Base-by-base conservation (phyloP, 53 echinoderm and acorn worm genomes). In the Paracentrotus lividus region DNA sequence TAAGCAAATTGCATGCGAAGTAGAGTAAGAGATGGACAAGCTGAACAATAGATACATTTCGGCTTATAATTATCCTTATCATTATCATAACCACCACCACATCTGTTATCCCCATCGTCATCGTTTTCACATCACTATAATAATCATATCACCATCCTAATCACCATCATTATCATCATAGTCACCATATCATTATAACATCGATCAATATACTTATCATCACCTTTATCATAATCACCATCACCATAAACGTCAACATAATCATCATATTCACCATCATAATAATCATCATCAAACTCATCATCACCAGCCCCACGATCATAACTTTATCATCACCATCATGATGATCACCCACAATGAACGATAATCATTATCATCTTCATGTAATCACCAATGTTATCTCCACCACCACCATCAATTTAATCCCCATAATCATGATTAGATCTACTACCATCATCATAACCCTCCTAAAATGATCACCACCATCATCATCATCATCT, bases 91-190 rank as follows among this genome's bases (percentile, higher is more conserved):
- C 5, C 65, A 65, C 27, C 65, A 65, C 5, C 65, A 65, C 27
- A 24, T n/a, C 27, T 27, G 27, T n/a, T 27, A 65, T 65, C 65
- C 1, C 29, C 65, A 0, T 65, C 65, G n/a, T 64, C 64, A 64
- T 27, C 64, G 8, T 27, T 4, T 4, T 65, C 65, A 65, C 65
- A 65, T 65, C 65, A 65, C 65, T 7, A 92, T 67, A 76, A n/a
- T n/a, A n/a, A n/a, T n/a, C n/a, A n/a, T n/a, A 77, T 92, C 24
- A 33, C 20, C 34, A 55, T 56, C 29, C 53, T 15, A 54, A 88
- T 88, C 31, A 77, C 36, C 32, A 75, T 45, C 77, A 92, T 92
- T 77, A 75, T 92, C 92, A 92, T 92, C 58, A 84, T 44, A 27
- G 24, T 84, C 84, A 93, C 38, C 84, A 84, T 57, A 84, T 57